Percentiles rank a stretch among this genome's conserved stretches.
These are phyloP conservation scores for Intellagama lesueurii DNA, from an alignment of 2,797 vertebrate genomes.

Conservation along the genomic window DNA sequence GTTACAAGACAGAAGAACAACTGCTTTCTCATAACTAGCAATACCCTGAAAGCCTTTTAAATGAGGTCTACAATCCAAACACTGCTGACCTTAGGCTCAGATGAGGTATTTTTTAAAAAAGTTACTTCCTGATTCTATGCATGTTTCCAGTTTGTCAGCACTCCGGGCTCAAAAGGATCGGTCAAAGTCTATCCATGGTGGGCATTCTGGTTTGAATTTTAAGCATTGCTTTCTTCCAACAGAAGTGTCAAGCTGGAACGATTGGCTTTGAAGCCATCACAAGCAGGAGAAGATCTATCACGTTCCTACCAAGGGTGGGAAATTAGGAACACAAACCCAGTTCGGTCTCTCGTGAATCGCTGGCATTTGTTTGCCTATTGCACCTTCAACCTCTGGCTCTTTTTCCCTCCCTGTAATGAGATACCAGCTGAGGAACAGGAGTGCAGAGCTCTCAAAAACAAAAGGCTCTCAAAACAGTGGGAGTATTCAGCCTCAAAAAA, in stretches of 20 bases:
- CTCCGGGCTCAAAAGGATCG: neutral
- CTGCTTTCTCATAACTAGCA: neutral
- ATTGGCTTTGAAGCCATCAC: neutral
- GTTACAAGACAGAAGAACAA: too few relatives aligned
- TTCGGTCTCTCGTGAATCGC: neutral
- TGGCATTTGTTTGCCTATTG: neutral
- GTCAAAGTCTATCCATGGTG: neutral
- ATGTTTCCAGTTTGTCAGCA: neutral
- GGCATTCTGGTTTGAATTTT: neutral
- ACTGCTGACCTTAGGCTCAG: neutral
- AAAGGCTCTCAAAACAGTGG: conserved; percentile 13
- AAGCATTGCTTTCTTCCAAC: neutral
- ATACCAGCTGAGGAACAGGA: neutral
- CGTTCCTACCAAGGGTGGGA: neutral
- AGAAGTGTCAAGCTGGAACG: neutral
- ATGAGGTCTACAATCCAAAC: neutral
- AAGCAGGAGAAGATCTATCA: neutral
- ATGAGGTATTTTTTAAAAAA: neutral
- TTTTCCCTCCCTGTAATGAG: neutral
- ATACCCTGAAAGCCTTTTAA: neutral
- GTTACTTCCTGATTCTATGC: conserved; percentile 11
- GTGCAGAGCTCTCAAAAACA: conserved; percentile 2
- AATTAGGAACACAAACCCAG: neutral
- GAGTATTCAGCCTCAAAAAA: neutral
- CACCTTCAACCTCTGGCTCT: neutral